phyloP scores from a whole-genome alignment of 2,113 vertebrate species.

The Malurus elegans region DNA sequence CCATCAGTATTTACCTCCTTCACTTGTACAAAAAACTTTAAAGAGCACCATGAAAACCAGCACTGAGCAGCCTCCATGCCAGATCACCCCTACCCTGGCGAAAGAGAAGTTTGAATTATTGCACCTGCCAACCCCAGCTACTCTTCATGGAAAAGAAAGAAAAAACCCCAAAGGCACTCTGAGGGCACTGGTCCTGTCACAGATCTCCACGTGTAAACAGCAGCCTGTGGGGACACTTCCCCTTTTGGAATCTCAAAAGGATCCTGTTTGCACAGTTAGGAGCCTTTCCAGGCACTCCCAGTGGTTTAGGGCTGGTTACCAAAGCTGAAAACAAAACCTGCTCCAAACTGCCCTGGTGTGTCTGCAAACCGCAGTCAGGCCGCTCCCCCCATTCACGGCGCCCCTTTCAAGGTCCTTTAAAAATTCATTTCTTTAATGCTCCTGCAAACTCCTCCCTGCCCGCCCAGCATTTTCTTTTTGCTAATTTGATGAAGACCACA shows the following conservation, averaged over 20 bases:
- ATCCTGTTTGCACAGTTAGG: not conserved
- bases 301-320: not conserved
- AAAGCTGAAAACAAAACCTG: not conserved
- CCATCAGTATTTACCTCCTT: not conserved
- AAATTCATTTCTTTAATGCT: slow-evolving; percentile 41
- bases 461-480: not conserved
- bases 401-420: not conserved
- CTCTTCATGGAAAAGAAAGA: not conserved
- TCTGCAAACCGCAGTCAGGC: not conserved
- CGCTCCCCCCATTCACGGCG: not conserved
- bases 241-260: rapidly evolving
- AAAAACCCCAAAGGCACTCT: rapidly evolving
- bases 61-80: not conserved
- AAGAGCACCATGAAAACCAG: not conserved
- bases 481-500: slow-evolving; percentile 56
- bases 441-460: not conserved
- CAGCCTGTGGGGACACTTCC: not conserved
- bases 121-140: not conserved
- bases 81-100: not conserved
- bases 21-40: not conserved
- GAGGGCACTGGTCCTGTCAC: not conserved
- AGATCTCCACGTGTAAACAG: rapidly evolving
- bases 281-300: not conserved
- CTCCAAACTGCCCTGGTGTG: not conserved
- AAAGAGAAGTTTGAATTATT: not conserved